phyloP scores from a whole-genome alignment of 2,797 vertebrate genomes.

The Antrozous pallidus region DNA sequence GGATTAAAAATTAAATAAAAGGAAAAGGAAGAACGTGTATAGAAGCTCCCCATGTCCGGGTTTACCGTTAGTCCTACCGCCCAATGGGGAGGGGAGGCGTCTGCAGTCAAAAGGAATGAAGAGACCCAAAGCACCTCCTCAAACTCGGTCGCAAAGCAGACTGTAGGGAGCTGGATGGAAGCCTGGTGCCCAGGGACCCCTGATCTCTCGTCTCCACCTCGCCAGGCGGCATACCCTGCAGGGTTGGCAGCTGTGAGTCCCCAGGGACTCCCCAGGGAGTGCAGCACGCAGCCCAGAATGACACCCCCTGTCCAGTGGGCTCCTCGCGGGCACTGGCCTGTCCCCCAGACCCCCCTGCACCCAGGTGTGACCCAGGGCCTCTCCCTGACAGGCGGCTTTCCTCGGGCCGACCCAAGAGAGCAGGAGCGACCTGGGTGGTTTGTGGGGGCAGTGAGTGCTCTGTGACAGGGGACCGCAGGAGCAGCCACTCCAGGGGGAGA shows the following conservation, averaged over 20 bases:
- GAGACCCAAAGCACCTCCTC: neutral
- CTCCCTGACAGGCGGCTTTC: neutral
- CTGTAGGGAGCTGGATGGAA: neutral
- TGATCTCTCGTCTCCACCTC: neutral
- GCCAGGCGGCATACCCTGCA: neutral
- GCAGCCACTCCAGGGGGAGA: neutral
- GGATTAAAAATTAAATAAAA: no score
- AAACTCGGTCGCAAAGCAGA: neutral
- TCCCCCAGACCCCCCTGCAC: no score
- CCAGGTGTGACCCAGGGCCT: neutral
- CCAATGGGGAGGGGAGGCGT: neutral
- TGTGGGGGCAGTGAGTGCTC: neutral
- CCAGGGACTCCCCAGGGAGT: neutral
- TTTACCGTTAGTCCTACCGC: neutral
- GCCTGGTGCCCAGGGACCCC: neutral
- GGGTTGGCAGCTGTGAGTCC: no score
- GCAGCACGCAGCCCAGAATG: fast-evolving
- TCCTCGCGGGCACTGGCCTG: no score
- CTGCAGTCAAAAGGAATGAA: neutral
- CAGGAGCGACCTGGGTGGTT: neutral
- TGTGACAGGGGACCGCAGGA: constrained; percentile 28
- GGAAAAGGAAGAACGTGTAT: neutral
- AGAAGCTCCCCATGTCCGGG: no score
- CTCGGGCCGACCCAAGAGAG: neutral
- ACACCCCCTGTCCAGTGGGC: no score